Base-by-base conservation (phyloP, 2,113 vertebrate genomes). In the Ascaphus truei region DNA sequence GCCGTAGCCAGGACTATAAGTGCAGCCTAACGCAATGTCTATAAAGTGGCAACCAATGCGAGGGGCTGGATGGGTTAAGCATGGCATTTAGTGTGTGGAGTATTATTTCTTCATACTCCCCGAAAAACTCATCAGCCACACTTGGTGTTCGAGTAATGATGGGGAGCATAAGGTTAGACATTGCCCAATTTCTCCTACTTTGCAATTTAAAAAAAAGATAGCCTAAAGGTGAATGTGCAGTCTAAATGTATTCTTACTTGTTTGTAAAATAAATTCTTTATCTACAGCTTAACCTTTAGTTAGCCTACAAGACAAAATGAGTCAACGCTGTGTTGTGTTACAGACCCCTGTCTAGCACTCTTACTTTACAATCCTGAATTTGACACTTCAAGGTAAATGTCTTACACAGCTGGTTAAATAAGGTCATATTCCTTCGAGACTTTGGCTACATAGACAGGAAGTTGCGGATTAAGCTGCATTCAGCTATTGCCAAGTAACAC, bases 351-450 rank as follows among this genome's bases (percentile, higher is more conserved):
- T 23, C 59, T 37, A 51, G 39, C 9, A 31, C 45, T 65, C 12
- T 27, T 57, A 27, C 27, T 47, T 64, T 50, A 31, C 45, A 57
- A 45, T 58, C 23, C 15, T 48, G 60, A 65, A 56, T 37, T 33
- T 45, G 16, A 51, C 41, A 56, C 34, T 48, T 72, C 23, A 58
- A 58, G 51, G 43, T 72, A 72, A 72, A 59, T 33, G 39, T 51
- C 45, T 59, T 59, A 51, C 64, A 31, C 73, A 71, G 63, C 68
- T 76, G 75, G 62, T 72, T 64, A 74, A 78, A 61, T 61, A 48
- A 73, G 64, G 57, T 51, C 20, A 71, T 63, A 52, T 65, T 64
- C 74, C 62, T 68, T 29, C 39, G 62, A 72, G 62, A 62, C 16
- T 33, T 15, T 47, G 47, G 53, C 43, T 56, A 73, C 67, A 73